Evolutionary conservation across 2,113 vertebrate genomes (phyloP).

Genomic region (Globicephala melas): DNA sequence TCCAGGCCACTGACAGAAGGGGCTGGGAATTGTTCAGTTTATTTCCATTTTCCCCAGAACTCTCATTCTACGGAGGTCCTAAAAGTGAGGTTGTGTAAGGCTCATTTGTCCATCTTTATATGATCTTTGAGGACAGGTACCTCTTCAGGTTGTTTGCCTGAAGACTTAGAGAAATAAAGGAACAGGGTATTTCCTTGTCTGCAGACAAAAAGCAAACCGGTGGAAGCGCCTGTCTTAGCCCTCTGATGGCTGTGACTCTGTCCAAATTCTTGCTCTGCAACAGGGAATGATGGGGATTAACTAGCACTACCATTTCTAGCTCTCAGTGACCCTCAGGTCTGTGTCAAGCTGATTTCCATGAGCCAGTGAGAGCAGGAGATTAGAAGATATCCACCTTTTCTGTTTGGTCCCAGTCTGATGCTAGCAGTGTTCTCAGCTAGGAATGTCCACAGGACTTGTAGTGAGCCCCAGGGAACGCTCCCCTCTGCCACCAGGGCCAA

Average conservation of each 20-base stretch:
- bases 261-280: not conserved
- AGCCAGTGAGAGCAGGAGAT: not conserved
- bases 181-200: not conserved
- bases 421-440: not conserved
- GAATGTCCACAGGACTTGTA: not conserved
- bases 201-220: not conserved
- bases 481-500: not conserved
- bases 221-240: too few relatives aligned
- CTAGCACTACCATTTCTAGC: too few relatives aligned
- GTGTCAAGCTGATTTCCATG: not conserved
- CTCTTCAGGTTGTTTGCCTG: not conserved
- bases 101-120: not conserved
- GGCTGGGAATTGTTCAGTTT: not conserved
- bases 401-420: not conserved
- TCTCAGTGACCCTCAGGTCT: not conserved
- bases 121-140: not conserved
- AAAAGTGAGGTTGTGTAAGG: not conserved
- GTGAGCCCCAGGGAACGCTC: fast-evolving
- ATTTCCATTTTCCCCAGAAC: not conserved
- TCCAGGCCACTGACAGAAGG: not conserved
- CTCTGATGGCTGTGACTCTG: not conserved
- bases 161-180: not conserved
- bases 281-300: not conserved
- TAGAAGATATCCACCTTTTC: not conserved
- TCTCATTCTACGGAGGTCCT: not conserved